These are phyloP conservation scores for Macroglossus sobrinus DNA, from an alignment of 2,113 vertebrate genomes.

Conservation along the genomic window DNA sequence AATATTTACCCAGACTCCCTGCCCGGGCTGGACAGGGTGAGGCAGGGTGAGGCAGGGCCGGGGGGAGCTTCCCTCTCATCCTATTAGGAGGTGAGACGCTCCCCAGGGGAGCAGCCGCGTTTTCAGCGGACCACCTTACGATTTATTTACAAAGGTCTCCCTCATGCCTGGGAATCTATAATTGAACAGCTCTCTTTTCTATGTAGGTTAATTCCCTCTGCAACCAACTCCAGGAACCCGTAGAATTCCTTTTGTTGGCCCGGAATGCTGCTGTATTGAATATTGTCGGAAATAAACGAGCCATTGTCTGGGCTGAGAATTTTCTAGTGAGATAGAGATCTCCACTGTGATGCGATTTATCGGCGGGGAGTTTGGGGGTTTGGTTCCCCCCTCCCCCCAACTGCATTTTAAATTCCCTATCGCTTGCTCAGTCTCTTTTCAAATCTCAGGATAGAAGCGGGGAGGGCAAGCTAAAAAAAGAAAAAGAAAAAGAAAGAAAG, in stretches of 20 bases:
- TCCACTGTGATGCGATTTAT: slow-evolving; percentile 45
- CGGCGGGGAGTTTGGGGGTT: background rate
- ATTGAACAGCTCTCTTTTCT: slow-evolving; percentile 26
- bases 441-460: background rate
- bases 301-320: slow-evolving; percentile 65
- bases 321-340: slow-evolving; percentile 62
- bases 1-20: slow-evolving; percentile 40
- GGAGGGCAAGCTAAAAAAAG: slow-evolving; percentile 21
- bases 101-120: background rate
- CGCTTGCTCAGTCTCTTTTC: slow-evolving; percentile 36
- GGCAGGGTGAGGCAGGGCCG: background rate
- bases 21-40: background rate
- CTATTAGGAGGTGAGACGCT: background rate
- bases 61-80: background rate
- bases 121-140: background rate
- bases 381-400: too few species aligned
- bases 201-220: slow-evolving; percentile 60
- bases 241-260: slow-evolving; percentile 48
- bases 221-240: slow-evolving; percentile 41
- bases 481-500: background rate
- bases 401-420: slow-evolving; percentile 31
- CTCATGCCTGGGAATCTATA: slow-evolving; percentile 4
- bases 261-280: slow-evolving; percentile 42
- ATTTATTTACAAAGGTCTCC: slow-evolving; percentile 48
- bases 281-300: slow-evolving; percentile 55